Evolutionary conservation across 2,888 invertebrate genomes (phyloP).

Genomic region (Schizotus pectinicornis): DNA sequence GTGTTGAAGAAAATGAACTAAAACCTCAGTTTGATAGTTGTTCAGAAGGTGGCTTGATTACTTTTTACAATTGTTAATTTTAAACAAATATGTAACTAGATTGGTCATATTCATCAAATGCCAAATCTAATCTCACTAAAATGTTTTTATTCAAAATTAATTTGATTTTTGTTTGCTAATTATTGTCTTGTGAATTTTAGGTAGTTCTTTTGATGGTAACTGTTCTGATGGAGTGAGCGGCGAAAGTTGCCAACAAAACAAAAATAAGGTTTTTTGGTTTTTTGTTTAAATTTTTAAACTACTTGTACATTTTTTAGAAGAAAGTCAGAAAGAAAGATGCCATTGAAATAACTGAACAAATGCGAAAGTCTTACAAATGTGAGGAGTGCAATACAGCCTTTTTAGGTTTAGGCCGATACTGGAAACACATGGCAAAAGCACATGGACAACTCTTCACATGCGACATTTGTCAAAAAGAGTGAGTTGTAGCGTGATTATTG

Average conservation of each 20-base stretch:
- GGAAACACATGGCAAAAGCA: constrained; percentile 31
- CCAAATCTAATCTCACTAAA: not conserved
- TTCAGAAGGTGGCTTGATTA: too few relatives aligned
- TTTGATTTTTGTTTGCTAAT: not conserved
- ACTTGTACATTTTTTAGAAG: not conserved
- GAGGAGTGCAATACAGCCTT: constrained; percentile 33
- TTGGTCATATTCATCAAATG: too few relatives aligned
- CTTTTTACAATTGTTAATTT: too few relatives aligned
- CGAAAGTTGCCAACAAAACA: not conserved
- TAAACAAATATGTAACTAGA: too few relatives aligned
- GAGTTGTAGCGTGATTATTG: constrained; percentile 8
- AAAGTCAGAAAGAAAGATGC: constrained; percentile 1
- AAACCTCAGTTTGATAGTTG: too few relatives aligned
- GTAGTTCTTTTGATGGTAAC: not conserved
- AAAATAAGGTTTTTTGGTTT: not conserved
- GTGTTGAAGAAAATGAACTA: too few relatives aligned
- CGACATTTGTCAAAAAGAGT: constrained; percentile 29
- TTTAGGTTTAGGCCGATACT: constrained; percentile 35
- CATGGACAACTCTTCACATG: constrained; percentile 30
- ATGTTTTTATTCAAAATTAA: constrained; percentile 1
- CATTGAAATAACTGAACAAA: constrained; percentile 9
- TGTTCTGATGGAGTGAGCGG: constrained; percentile 13
- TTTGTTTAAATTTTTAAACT: not conserved
- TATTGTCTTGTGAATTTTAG: not conserved
- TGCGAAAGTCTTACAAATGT: constrained; percentile 32